Evolutionary conservation across 1,140 invertebrate genomes (phyloP).

Genomic region (Homalodisca vitripennis): DNA sequence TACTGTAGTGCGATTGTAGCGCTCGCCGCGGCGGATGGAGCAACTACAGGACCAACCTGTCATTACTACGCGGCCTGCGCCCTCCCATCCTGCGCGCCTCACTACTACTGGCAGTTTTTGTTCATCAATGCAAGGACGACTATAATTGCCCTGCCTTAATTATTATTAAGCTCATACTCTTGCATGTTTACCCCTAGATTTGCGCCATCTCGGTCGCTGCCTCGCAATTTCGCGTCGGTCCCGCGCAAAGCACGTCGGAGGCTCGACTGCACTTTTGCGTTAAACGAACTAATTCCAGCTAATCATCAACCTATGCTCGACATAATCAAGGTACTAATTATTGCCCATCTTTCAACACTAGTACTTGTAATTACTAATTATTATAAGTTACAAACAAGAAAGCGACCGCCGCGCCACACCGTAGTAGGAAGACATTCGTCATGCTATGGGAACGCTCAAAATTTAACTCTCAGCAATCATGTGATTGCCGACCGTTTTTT

Average conservation of each 20-base stretch:
- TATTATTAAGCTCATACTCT: neutral
- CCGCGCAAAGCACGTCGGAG: neutral
- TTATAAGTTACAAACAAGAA: conserved; percentile 7
- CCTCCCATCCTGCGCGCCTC: too few species aligned
- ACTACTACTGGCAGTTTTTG: too few species aligned
- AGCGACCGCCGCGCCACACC: neutral
- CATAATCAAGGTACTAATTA: neutral
- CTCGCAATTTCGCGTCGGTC: neutral
- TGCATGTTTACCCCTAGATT: conserved; percentile 1
- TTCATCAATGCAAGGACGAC: neutral
- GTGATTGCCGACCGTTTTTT: too few species aligned
- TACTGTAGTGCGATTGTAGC: too few species aligned
- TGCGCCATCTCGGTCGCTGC: neutral
- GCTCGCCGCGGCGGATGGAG: too few species aligned
- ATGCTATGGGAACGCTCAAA: too few species aligned
- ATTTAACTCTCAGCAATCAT: too few species aligned
- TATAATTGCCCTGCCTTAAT: conserved; percentile 17
- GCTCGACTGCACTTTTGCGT: neutral
- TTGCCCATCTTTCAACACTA: neutral
- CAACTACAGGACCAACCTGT: too few species aligned
- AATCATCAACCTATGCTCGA: neutral
- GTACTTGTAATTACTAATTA: conserved; percentile 3
- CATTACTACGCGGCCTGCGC: too few species aligned
- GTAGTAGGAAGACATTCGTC: too few species aligned
- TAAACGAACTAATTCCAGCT: conserved; percentile 1